Base-by-base conservation (phyloP, 2,113 vertebrate genomes). In the Polypterus senegalus region DNA sequence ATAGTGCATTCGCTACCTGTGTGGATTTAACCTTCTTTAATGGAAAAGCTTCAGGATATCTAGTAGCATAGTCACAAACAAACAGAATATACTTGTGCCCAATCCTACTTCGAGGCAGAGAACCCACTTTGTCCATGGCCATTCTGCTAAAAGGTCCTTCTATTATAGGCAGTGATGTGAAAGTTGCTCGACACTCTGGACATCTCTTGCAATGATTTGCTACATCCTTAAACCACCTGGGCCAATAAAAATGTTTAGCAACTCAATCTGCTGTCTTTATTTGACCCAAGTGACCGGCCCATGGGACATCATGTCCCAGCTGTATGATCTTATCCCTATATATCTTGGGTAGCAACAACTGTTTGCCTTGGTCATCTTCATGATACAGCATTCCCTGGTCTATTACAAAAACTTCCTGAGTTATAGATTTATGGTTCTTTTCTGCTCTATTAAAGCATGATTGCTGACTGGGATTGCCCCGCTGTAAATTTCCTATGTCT, bases 31-130 rank as follows among this genome's bases (percentile, higher is more conserved):
- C n/a, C 7, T 64, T 44, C 8, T 45, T 64, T 3, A 59, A n/a
- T 3, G 56, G 57, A 46, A 64, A 64, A 5, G 49, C 63, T 43
- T 64, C 57, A 1, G 57, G 48, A 9, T 64, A 64, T 52, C 43
- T 9, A 1, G 56, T 64, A 5, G 63, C 63, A 27, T 64, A 64
- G 7, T 64, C 63, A 64, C 56, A 59, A 2, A 59, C 43, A 3
- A 59, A 56, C 6, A 59, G 6, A 3, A 64, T 59, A 11, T 59
- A 53, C 43, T 8, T 10, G 6, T 59, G 5, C 5, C 63, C 54
- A 6, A 45, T 3, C 4, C 45, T 59, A 49, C 63, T 64, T 5
- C 6, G 27, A 4, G 27, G 45, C 8, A 65, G 7, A 5, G 57
- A 52, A 3, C 63, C 63, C 3, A 60, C 46, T 8, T 59, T 48